These are phyloP conservation scores for Zenarchopterus dispar DNA, from an alignment of 2,797 vertebrate genomes.

Conservation along the genomic window DNA sequence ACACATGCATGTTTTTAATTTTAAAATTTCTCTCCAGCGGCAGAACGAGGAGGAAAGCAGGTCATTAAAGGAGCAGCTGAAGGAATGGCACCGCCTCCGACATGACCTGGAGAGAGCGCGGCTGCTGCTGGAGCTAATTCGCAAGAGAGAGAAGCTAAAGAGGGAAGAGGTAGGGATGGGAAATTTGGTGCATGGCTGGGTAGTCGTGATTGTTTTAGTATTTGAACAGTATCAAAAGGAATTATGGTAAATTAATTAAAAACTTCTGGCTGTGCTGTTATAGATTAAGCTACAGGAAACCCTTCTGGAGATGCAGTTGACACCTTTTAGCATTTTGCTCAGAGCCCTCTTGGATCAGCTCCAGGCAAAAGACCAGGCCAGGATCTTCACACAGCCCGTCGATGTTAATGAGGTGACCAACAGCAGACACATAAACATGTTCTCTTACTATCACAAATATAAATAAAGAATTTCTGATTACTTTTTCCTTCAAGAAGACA, in stretches of 20 bases:
- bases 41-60: slow-evolving; percentile 92
- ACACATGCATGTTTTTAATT: slow-evolving; percentile 5
- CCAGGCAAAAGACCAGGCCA: slow-evolving; percentile 93
- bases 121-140: slow-evolving; percentile 93
- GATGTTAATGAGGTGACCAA: slow-evolving; percentile 89
- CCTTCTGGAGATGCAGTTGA: slow-evolving; percentile 92
- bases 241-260: background rate
- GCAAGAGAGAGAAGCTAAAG: slow-evolving; percentile 97
- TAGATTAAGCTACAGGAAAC: slow-evolving; percentile 94
- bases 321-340: slow-evolving; percentile 92
- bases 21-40: slow-evolving; percentile 75
- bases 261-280: background rate
- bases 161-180: slow-evolving; percentile 89
- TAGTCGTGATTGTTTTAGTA: background rate
- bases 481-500: too few relatives aligned
- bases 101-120: slow-evolving; percentile 95
- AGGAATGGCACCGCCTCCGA: slow-evolving; percentile 94
- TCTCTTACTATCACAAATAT: background rate
- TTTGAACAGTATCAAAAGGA: background rate
- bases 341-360: slow-evolving; percentile 91
- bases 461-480: too few relatives aligned
- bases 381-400: slow-evolving; percentile 94
- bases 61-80: slow-evolving; percentile 93
- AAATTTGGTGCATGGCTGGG: background rate
- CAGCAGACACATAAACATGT: background rate